A percentile compares a stretch with the other conserved stretches of the same genome.
phyloP scores from a whole-genome alignment of 2,797 vertebrate species.

The Varecia variegata region DNA sequence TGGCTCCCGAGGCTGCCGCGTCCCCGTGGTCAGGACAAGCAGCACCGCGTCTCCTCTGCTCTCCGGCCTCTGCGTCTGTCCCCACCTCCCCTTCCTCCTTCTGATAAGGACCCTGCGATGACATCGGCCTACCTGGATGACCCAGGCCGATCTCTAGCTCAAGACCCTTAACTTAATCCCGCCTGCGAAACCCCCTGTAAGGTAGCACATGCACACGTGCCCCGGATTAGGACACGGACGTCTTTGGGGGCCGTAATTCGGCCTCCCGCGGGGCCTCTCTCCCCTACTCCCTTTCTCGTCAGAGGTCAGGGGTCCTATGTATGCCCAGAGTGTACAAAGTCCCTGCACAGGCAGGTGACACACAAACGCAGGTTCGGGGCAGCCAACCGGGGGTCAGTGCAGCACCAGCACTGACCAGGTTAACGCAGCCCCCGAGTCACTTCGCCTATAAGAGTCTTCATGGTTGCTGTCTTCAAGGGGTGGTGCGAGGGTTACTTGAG shows the following conservation, averaged over 20 bases:
- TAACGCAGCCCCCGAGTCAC: not conserved
- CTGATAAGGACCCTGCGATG: not conserved
- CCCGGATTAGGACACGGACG: rapidly evolving
- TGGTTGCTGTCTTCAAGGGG: not conserved
- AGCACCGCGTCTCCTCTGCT: not conserved
- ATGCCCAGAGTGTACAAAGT: not conserved
- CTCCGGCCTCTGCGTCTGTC: not conserved
- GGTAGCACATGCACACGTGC: too few relatives aligned
- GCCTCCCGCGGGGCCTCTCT: not conserved
- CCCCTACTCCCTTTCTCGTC: not conserved
- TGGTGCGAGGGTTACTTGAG: not conserved
- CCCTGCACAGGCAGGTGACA: not conserved
- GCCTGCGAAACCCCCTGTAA: not conserved
- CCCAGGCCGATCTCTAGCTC: not conserved
- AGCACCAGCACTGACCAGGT: not conserved
- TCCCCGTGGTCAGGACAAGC: not conserved
- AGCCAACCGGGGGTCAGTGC: not conserved
- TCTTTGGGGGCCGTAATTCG: not conserved
- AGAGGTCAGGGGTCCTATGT: not conserved
- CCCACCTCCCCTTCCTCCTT: not conserved
- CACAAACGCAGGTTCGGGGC: not conserved
- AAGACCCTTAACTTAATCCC: not conserved
- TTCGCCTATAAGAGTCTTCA: not conserved
- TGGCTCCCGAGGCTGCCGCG: not conserved
- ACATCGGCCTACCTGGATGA: not conserved